phyloP scores from a whole-genome alignment of 2,888 invertebrate genomes.

The Parnassius mnemosyne region DNA sequence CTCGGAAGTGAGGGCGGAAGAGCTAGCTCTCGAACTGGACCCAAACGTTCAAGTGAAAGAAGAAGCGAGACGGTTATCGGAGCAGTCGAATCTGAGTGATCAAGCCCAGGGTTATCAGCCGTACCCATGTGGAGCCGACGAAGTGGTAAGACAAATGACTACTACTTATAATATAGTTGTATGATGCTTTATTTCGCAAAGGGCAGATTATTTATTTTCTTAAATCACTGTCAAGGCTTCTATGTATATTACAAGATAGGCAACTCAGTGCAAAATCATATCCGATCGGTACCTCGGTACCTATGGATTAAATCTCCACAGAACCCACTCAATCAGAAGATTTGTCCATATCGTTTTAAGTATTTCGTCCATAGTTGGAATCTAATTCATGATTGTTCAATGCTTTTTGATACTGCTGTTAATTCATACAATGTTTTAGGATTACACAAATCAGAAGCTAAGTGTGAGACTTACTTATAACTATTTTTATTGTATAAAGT shows the following conservation, averaged over 20 bases:
- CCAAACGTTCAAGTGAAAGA: conserved; percentile 74
- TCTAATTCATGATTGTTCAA: background rate
- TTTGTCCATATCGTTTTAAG: no score
- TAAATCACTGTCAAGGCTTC: no score
- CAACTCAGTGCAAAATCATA: no score
- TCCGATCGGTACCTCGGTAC: no score
- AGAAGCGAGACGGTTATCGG: conserved; percentile 71
- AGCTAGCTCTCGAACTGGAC: conserved; percentile 66
- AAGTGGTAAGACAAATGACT: conserved; percentile 49
- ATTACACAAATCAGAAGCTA: background rate
- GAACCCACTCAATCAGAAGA: conserved; percentile 90
- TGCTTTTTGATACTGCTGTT: background rate
- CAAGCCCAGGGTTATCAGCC: conserved; percentile 70
- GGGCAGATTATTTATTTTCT: no score
- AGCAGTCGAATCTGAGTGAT: conserved; percentile 75
- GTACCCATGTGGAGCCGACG: conserved; percentile 67
- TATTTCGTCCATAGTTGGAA: background rate
- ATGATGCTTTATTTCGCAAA: no score
- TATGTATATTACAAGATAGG: no score
- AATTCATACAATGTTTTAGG: background rate
- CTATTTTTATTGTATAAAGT: conserved; percentile 25
- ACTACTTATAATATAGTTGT: no score
- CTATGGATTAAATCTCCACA: conserved; percentile 98
- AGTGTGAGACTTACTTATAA: background rate
- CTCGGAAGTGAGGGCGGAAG: conserved; percentile 72